Evolutionary conservation across 2,888 invertebrate genomes (phyloP), one percentile per base, ranked within the genome.

Genomic region (Lasioglossum lativentre): DNA sequence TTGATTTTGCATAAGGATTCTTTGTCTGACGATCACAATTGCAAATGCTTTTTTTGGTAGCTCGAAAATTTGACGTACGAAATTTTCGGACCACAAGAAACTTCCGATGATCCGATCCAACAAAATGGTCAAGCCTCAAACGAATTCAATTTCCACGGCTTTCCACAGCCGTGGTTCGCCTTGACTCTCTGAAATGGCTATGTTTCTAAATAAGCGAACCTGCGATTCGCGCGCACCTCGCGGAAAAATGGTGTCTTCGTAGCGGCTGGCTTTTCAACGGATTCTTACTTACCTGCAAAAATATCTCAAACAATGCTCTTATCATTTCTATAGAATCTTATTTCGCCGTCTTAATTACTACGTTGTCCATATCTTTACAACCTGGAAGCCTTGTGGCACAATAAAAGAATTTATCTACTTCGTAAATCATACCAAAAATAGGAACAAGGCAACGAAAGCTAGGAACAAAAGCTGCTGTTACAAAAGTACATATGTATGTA

Each of bases 181-280:
- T 85, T 78, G 83, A 78, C 56, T 78, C 52, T 78, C 66, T 47
- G 34, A n/a, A 75, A 83, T 47, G 83, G 47, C 12, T 23, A 42
- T 72, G 34, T 68, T 75, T 78, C 84, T 82, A 82, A 82, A 82
- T 75, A 83, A 75, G 68, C 78, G 45, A 38, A 45, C 66, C 16
- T 23, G 34, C n/a, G 47, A 73, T 42, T 63, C 34, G 34, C 40
- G 38, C 38, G 23, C 27, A 12, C 34, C 47, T 83, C 80, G 3
- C 30, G 27, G 14, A 45, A 63, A 63, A 27, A 63, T 3, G 14
- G 30, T 27, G 27, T 12, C n/a, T 27, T 12, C 27, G 27, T 27
- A 2, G 34, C 34, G 34, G 34, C 34, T 8, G 2, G 59, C n/a
- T 59, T 30, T 66, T 30, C 66, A 66, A 27, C 16, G 66, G 34